Evolutionary conservation across 1,140 invertebrate species (phyloP), one percentile per base, ranked within the genome.

Genomic region (Chironomus tepperi): DNA sequence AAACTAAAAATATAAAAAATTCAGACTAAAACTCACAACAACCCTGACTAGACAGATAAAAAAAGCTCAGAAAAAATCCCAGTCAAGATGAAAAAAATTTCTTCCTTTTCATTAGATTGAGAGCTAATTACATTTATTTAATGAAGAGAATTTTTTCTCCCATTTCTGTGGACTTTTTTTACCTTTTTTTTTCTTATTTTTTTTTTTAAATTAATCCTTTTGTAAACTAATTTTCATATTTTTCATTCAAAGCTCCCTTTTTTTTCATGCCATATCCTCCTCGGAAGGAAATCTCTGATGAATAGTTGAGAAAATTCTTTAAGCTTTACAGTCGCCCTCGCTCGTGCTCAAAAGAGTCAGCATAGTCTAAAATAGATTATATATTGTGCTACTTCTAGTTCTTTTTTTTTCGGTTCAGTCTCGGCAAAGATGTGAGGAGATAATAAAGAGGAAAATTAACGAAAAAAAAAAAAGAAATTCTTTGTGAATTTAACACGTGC

Each of bases 181-280:
- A n/a, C 47, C 47, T 57, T 57, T 57, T 57, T 12, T 57, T n/a
- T n/a, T 12, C 47, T 12, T 57, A 15, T 57, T 57, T 12, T 57
- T n/a, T n/a, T 12, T 57, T n/a, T 34, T 34, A 34, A 34, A 34
- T 34, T 57, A 57, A 57, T 57, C 47, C 47, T 57, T 57, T 57
- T 57, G 47, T 57, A 57, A 57, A 57, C 47, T 57, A 57, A 57
- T 57, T 57, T 57, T 57, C 47, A 57, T 57, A 57, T n/a, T 57
- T 57, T n/a, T n/a, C 47, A n/a, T 57, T n/a, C n/a, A n/a, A n/a
- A 57, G 47, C 47, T 47, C 43, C 43, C 43, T 47, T 47, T 47
- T 43, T 43, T 47, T 57, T 15, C 12, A 5, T 57, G 1, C n/a
- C n/a, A 12, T 57, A 57, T 47, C n/a, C n/a, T n/a, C n/a, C n/a